These are phyloP conservation scores for Drosophila sproati DNA, from an alignment of 1,140 invertebrate species.

Conservation along the genomic window DNA sequence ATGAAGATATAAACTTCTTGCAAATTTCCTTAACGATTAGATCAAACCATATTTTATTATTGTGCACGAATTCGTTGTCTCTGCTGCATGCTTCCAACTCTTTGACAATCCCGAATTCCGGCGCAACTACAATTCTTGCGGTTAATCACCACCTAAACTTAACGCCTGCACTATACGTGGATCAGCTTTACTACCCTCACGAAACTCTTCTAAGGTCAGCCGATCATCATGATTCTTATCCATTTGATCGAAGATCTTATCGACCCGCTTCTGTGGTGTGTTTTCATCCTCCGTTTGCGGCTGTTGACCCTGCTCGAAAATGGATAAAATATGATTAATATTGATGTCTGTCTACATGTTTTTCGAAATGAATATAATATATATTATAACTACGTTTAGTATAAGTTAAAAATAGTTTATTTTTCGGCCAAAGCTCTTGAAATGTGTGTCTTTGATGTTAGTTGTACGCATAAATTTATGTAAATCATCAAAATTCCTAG, in stretches of 20 bases:
- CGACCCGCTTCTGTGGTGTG: constrained; percentile 97
- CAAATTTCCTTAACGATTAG: constrained; percentile 33
- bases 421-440: too few relatives aligned
- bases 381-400: background rate
- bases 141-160: constrained; percentile 91
- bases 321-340: background rate
- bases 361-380: background rate
- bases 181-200: constrained; percentile 96
- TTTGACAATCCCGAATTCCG: constrained; percentile 36
- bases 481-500: too few relatives aligned
- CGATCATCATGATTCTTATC: constrained; percentile 98
- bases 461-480: too few relatives aligned
- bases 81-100: constrained; percentile 39
- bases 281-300: constrained; percentile 96
- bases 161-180: constrained; percentile 99
- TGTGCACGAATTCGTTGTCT: constrained; percentile 85
- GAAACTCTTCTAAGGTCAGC: constrained; percentile 80
- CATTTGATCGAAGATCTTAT: constrained; percentile 99
- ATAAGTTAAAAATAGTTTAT: too few relatives aligned
- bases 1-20: constrained; percentile 16
- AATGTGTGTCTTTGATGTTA: too few relatives aligned
- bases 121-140: constrained; percentile 39
- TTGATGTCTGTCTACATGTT: background rate
- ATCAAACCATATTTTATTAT: constrained; percentile 45
- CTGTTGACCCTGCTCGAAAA: constrained; percentile 90